A percentile compares a stretch with the other conserved stretches of the same genome.
These are phyloP conservation scores for Myopa tessellatipennis DNA, from an alignment of 2,888 invertebrate species.

Conservation along the genomic window DNA sequence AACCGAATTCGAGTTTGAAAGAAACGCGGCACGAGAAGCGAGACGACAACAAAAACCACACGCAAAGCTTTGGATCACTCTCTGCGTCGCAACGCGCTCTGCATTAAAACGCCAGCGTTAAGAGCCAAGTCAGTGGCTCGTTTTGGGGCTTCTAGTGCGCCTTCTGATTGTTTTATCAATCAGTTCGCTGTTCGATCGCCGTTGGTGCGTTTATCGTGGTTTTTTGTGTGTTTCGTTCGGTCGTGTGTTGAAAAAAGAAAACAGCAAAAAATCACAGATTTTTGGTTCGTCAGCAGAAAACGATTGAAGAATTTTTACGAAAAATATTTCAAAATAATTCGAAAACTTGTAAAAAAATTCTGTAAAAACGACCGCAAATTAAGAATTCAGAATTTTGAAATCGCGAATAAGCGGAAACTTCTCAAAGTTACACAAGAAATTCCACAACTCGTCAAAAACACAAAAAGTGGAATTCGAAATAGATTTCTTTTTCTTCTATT, in stretches of 20 bases:
- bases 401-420: no score
- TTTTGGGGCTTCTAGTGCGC: conserved; percentile 8
- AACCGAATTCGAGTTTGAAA: neutral
- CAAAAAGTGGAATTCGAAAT: conserved; percentile 1
- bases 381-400: no score
- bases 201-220: conserved; percentile 14
- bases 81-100: neutral
- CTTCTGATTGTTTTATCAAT: neutral
- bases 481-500: neutral
- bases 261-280: neutral
- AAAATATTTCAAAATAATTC: no score
- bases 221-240: neutral
- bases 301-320: neutral
- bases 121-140: neutral
- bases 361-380: no score
- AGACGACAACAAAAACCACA: neutral
- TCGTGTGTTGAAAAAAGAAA: neutral
- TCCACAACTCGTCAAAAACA: no score
- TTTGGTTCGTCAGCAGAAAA: neutral
- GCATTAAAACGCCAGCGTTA: neutral
- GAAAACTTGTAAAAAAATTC: no score
- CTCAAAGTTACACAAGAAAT: no score
- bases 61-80: neutral
- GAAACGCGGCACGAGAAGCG: neutral
- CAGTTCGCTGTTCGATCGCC: conserved; percentile 32